Evolutionary conservation across 2,113 vertebrate genomes (phyloP).

Genomic region (Deroptyus accipitrinus): DNA sequence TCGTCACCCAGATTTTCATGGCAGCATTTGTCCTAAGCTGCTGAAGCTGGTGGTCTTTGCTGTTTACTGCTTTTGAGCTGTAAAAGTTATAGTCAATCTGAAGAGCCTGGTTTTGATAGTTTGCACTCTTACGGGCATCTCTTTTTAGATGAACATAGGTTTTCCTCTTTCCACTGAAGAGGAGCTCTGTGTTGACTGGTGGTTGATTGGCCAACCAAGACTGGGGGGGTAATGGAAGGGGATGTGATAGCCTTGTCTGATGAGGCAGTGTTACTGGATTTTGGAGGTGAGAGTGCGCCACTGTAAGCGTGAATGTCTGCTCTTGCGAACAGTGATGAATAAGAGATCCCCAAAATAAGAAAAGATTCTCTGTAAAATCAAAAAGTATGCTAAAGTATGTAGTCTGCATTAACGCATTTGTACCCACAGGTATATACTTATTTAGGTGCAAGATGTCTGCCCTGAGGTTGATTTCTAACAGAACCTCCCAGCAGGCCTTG

Average conservation of each 20-base stretch:
- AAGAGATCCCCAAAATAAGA: not conserved
- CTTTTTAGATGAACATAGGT: not conserved
- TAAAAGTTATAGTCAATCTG: not conserved
- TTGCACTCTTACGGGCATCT: not conserved
- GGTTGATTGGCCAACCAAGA: not conserved
- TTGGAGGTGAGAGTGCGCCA: not conserved
- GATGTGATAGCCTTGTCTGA: not conserved
- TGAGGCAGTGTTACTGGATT: not conserved
- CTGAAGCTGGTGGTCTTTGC: not conserved
- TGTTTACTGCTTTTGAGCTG: not conserved
- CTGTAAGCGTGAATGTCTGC: not conserved
- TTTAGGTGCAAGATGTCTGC: constrained; percentile 78
- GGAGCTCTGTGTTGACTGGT: not conserved
- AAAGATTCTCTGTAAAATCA: not conserved
- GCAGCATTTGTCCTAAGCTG: not conserved
- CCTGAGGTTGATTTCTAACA: constrained; percentile 75
- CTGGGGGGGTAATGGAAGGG: not conserved
- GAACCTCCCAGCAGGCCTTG: constrained; percentile 75
- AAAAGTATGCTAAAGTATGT: not conserved
- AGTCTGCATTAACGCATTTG: not conserved
- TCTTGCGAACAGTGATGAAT: not conserved
- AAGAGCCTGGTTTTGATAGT: not conserved
- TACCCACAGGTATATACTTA: constrained; percentile 13
- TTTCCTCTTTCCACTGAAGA: not conserved
- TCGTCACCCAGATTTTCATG: not conserved